A percentile compares a stretch with the other conserved stretches of the same genome.
phyloP scores from a whole-genome alignment of 92 coral and sea anemone species.

The Isaurus tuberculatus region DNA sequence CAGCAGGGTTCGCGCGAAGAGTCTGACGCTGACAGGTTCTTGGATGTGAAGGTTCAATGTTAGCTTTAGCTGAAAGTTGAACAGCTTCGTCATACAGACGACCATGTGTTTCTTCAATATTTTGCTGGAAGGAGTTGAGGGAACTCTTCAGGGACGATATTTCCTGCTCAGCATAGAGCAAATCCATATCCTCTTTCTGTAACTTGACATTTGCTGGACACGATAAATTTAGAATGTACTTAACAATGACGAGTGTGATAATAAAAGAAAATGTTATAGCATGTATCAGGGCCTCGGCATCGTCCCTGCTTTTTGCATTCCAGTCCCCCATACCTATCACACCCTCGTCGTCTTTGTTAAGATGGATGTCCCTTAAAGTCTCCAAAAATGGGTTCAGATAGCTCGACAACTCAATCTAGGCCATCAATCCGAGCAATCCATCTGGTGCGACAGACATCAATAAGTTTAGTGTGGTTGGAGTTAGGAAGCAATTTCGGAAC shows the following conservation, averaged over 20 bases:
- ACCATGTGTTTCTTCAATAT: slow-evolving; percentile 38
- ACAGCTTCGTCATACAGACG: slow-evolving; percentile 59
- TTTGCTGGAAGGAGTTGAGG: slow-evolving; percentile 22
- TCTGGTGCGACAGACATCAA: slow-evolving; percentile 53
- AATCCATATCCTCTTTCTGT: slow-evolving; percentile 57
- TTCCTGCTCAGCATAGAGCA: slow-evolving; percentile 53
- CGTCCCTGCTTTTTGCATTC: slow-evolving; percentile 16
- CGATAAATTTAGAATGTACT: slow-evolving; percentile 4
- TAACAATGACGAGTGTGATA: slow-evolving; percentile 32
- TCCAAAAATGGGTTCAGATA: background rate
- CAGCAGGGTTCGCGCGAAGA: slow-evolving; percentile 46
- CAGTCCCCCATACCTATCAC: slow-evolving; percentile 29
- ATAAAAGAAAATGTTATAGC: slow-evolving; percentile 36
- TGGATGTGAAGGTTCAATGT: slow-evolving; percentile 41
- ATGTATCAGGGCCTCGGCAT: slow-evolving; percentile 15
- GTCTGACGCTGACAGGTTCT: slow-evolving; percentile 50
- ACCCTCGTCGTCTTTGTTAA: slow-evolving; percentile 5
- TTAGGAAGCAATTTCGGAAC: slow-evolving; percentile 36
- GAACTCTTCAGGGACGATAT: slow-evolving; percentile 27
- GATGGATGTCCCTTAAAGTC: slow-evolving; percentile 11
- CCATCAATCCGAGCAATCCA: slow-evolving; percentile 50
- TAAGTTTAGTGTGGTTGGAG: slow-evolving; percentile 49
- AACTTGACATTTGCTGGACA: slow-evolving; percentile 23
- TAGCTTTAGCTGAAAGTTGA: slow-evolving; percentile 61
- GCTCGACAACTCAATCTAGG: slow-evolving; percentile 29